A percentile compares a stretch with the other conserved stretches of the same genome.
These are phyloP conservation scores for Zygothrica quintamaculata DNA, from an alignment of 2,888 invertebrate genomes.

Conservation along the genomic window DNA sequence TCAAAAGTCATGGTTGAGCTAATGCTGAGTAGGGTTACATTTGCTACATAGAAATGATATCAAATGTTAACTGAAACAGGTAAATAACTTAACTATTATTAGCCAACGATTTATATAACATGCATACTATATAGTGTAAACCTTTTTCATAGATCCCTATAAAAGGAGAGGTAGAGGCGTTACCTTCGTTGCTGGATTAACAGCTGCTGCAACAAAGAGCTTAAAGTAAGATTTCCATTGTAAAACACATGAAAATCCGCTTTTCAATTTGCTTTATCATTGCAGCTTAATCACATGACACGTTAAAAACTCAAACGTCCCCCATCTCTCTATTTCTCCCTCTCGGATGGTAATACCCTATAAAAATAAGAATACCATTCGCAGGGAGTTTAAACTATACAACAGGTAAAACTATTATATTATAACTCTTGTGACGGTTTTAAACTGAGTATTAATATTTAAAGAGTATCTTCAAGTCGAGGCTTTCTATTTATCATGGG, in stretches of 20 bases:
- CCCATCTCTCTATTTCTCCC: too few species aligned
- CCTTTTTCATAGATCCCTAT: too few species aligned
- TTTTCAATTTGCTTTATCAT: slow-evolving; percentile 3
- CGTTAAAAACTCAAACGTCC: slow-evolving; percentile 12
- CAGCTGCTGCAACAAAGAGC: not conserved
- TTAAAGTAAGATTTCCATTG: not conserved
- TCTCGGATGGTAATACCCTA: not conserved
- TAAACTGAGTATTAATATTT: too few species aligned
- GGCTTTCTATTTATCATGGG: not conserved
- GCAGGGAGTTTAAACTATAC: too few species aligned
- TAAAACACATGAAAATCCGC: not conserved
- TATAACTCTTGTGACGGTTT: too few species aligned
- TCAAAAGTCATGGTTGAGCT: slow-evolving; percentile 32
- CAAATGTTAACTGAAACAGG: too few species aligned
- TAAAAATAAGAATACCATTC: too few species aligned
- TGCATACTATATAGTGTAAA: not conserved
- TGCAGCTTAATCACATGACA: not conserved
- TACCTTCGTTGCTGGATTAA: not conserved
- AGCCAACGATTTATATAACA: not conserved
- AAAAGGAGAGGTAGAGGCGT: too few species aligned
- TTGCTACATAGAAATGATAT: slow-evolving; percentile 34
- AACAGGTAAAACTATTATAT: too few species aligned
- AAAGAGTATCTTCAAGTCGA: slow-evolving; percentile 11
- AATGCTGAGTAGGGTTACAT: slow-evolving; percentile 49
- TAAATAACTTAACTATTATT: slow-evolving; percentile 7